Evolutionary conservation across 2,888 invertebrate species (phyloP), one percentile per base, ranked within the genome.

Genomic region (Pyralis farinalis): DNA sequence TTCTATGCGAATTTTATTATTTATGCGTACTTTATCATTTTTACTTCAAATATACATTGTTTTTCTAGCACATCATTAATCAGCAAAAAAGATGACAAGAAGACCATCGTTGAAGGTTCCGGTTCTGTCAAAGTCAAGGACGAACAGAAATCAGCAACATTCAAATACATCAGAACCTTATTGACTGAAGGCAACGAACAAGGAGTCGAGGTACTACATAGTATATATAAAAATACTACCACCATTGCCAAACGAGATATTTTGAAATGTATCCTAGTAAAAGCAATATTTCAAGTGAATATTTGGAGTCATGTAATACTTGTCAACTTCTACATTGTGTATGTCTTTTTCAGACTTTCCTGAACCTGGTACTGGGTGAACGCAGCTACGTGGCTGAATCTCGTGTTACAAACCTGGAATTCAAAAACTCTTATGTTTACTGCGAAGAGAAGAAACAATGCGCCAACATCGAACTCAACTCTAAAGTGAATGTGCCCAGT

Each of bases 381-480:
- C 92, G 92, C 46, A 94, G 93, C 50, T 90, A 94, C 42, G 93
- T 94, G 3, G 91, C 93, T 0, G 94, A 94, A 54, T 78, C 93
- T 0, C 94, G 94, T 53, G 67, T 93, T 36, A 94, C 95, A 30
- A 93, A 94, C 75, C 90, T 94, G 48, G 94, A 94, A 52, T 92
- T 94, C 69, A 92, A 93, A 59, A 86, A 92, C 34, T 91, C 93
- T 8, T 90, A 93, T 49, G 93, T 94, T 7, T 93, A 93, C 69
- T 95, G 95, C 68, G 94, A 95, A 53, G 94, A 94, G 66, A 94
- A 93, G 79, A 94, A 94, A 45, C 93, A 95, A 53, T 95, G 95
- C 63, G 94, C 94, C 0, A 92, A 94, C 60, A 90, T 94, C 12
- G 94, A 95, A 58, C 61, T 93, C n/a, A 90, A 92, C 56, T 90